Conservation (phyloP, 2,888 invertebrate genomes). For the Harmothoe impar region DNA sequence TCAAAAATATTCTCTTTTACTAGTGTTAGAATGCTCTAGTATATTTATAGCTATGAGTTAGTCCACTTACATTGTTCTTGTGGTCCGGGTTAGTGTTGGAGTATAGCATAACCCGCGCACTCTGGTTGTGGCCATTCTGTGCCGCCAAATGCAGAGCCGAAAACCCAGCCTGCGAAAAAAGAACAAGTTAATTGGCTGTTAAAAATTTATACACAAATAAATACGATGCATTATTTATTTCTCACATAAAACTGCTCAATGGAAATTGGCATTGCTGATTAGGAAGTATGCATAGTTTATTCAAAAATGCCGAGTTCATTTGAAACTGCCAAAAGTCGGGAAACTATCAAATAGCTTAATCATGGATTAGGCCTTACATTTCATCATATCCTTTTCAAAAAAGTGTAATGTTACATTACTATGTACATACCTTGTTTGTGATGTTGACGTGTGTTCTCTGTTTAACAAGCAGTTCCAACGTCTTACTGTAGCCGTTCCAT, state of each 20-base stretch:
- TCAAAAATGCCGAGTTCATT: no score
- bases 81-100: conserved; percentile 94
- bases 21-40: no score
- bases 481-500: conserved; percentile 96
- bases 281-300: no score
- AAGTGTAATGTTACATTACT: background rate
- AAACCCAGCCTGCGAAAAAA: conserved; percentile 89
- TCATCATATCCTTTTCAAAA: no score
- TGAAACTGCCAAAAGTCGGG: no score
- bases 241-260: no score
- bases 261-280: no score
- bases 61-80: conserved; percentile 91
- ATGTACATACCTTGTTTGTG: conserved; percentile 76
- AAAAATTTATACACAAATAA: background rate
- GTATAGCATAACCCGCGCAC: conserved; percentile 93
- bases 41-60: no score
- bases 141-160: conserved; percentile 96
- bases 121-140: conserved; percentile 98
- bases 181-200: conserved; percentile 32
- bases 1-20: no score
- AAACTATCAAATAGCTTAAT: no score
- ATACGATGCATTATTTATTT: no score
- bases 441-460: conserved; percentile 86
- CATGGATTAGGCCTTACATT: no score
- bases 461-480: conserved; percentile 89